These are phyloP conservation scores for Calephelis perditalis DNA, from an alignment of 2,888 invertebrate species.

Conservation along the genomic window DNA sequence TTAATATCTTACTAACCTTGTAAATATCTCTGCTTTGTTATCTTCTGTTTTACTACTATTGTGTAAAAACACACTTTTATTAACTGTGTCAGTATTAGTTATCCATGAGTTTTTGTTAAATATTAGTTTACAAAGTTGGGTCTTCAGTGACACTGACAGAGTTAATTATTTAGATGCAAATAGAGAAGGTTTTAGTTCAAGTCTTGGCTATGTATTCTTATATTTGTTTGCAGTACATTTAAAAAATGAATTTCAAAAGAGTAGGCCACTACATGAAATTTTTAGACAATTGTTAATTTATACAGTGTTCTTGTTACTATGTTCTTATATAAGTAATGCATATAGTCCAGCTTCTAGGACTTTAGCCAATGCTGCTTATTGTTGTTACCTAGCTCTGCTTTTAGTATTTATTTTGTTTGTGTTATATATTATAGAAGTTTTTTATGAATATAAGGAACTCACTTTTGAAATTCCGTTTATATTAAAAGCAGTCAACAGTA, in stretches of 20 bases:
- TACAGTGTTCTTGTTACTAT: slow-evolving; percentile 52
- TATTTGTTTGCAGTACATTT: slow-evolving; percentile 86
- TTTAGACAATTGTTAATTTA: slow-evolving; percentile 35
- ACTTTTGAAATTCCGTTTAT: slow-evolving; percentile 70
- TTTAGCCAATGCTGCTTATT: slow-evolving; percentile 90
- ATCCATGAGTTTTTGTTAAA: slow-evolving; percentile 83
- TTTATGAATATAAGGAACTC: slow-evolving; percentile 44
- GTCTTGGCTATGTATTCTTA: slow-evolving; percentile 89
- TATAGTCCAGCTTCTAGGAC: slow-evolving; percentile 84
- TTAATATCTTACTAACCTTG: too few relatives aligned
- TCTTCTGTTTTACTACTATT: slow-evolving; percentile 80
- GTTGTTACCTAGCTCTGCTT: slow-evolving; percentile 85
- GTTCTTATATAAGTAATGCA: slow-evolving; percentile 64
- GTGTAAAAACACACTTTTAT: slow-evolving; percentile 69
- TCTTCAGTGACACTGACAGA: slow-evolving; percentile 79
- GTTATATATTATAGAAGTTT: slow-evolving; percentile 76
- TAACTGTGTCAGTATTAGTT: slow-evolving; percentile 75
- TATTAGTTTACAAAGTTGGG: slow-evolving; percentile 82
- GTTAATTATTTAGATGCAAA: slow-evolving; percentile 86
- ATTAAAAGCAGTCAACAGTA: slow-evolving; percentile 85
- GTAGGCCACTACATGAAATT: slow-evolving; percentile 37
- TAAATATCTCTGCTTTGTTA: slow-evolving; percentile 52
- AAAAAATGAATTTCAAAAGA: slow-evolving; percentile 70
- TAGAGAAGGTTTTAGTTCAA: slow-evolving; percentile 93
- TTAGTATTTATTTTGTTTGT: slow-evolving; percentile 75